Base-by-base conservation (phyloP, 2,888 invertebrate species). In the Malacosoma neustria region DNA sequence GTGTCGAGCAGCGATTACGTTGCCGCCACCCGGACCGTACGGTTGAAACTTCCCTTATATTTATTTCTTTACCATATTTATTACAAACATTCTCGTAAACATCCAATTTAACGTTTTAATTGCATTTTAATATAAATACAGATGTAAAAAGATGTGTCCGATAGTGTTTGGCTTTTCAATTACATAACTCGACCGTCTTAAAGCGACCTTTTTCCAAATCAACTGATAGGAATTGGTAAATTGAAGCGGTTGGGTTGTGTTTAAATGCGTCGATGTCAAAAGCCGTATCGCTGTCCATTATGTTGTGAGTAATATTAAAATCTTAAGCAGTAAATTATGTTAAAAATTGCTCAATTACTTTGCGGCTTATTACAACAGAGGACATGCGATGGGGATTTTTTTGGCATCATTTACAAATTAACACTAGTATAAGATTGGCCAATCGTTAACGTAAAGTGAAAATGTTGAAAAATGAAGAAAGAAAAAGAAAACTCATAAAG, bases 361-460 rank as follows among this genome's bases (percentile, higher is more conserved):
- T 22, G 5, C 6, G 22, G 2, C 9, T 22, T 9, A 47, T 44
- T 41, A 46, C 51, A 54, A 46, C 55, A 42, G 48, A 44, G 47
- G 42, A 51, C 48, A 52, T 51, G 52, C 53, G 55, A 49, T 50
- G 34, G 52, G 49, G 41, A 43, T 72, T 77, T 72, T 73, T 79
- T 81, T 76, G 71, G 67, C 68, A 58, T 64, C 70, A 72, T 65
- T 55, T 48, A 49, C 50, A 45, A 54, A 54, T 57, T 57, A 54
- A 61, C 48, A 50, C 52, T 73, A 72, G 67, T 62, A 57, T 75
- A 80, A 77, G 73, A 72, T 79, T 80, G 81, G 79, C 79, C 80
- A 80, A 79, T 80, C 71, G 60, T 63, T 62, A 47, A 58, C 60
- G 65, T 61, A 67, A 57, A 56, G 55, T 57, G 65, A 61, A 54